phyloP scores from a whole-genome alignment of 2,888 invertebrate species.

The Hecatera dysodea region DNA sequence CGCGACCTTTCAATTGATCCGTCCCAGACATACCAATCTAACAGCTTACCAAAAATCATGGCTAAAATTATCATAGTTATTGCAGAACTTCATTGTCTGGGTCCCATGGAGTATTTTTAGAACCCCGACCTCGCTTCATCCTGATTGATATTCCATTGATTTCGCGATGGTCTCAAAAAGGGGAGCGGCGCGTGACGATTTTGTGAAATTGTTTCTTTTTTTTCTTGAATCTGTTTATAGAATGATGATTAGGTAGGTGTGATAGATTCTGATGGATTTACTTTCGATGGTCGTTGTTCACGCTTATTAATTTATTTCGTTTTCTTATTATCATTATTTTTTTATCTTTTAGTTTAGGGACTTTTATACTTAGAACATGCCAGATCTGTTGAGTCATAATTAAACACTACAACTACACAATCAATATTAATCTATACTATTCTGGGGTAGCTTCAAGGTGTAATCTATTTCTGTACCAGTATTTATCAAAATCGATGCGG shows the following conservation, averaged over 20 bases:
- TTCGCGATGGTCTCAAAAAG: slow-evolving; percentile 73
- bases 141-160: slow-evolving; percentile 72
- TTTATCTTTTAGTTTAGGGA: too few species aligned
- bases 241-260: slow-evolving; percentile 43
- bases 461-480: too few species aligned
- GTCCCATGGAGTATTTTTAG: slow-evolving; percentile 73
- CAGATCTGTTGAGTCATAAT: too few species aligned
- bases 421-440: too few species aligned
- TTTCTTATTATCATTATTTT: too few species aligned
- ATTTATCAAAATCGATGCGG: too few species aligned
- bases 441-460: too few species aligned
- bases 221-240: slow-evolving; percentile 52
- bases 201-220: slow-evolving; percentile 69
- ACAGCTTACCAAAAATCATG: slow-evolving; percentile 39
- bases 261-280: neutral
- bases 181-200: slow-evolving; percentile 67
- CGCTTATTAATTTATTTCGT: too few species aligned
- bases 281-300: neutral
- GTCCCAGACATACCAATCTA: slow-evolving; percentile 11
- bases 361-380: too few species aligned
- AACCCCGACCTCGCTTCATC: slow-evolving; percentile 66
- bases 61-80: slow-evolving; percentile 66
- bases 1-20: slow-evolving; percentile 34
- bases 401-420: too few species aligned
- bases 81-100: slow-evolving; percentile 64